Evolutionary conservation across 1,140 invertebrate genomes (phyloP).

Genomic region (Apis florea): DNA sequence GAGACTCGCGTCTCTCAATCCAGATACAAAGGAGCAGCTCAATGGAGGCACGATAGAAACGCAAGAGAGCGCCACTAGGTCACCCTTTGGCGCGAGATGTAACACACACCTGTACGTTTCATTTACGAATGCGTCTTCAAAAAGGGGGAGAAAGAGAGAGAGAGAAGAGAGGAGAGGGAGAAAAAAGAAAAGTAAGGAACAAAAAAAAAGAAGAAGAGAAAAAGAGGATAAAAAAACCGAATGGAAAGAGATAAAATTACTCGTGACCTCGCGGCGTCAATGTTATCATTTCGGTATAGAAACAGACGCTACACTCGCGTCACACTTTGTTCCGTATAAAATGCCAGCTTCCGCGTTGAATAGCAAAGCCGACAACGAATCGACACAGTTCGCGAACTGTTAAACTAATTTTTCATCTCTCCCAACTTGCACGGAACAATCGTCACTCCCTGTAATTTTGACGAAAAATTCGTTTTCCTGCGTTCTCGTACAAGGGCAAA

Average conservation of each 20-base stretch:
- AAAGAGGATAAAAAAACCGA: background rate
- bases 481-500: background rate
- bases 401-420: conserved; percentile 33
- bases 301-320: background rate
- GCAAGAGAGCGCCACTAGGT: conserved; percentile 20
- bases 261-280: conserved; percentile 18
- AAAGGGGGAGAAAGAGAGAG: background rate
- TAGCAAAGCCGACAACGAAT: conserved; percentile 3
- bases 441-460: background rate
- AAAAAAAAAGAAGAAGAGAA: background rate
- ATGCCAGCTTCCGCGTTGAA: background rate
- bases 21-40: conserved; percentile 14
- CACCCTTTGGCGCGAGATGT: conserved; percentile 33
- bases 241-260: background rate
- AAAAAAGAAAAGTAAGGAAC: background rate
- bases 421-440: background rate
- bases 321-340: conserved; percentile 1
- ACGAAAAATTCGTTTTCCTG: conserved; percentile 7
- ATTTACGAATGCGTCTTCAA: conserved; percentile 23
- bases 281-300: conserved; percentile 32
- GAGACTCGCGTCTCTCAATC: conserved; percentile 6
- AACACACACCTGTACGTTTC: conserved; percentile 11
- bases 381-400: conserved; percentile 15
- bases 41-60: conserved; percentile 15
- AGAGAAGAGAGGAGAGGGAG: too few relatives aligned